Evolutionary conservation across 2,113 vertebrate genomes (phyloP), one percentile per base, ranked within the genome.

Genomic region (Tapirus terrestris): DNA sequence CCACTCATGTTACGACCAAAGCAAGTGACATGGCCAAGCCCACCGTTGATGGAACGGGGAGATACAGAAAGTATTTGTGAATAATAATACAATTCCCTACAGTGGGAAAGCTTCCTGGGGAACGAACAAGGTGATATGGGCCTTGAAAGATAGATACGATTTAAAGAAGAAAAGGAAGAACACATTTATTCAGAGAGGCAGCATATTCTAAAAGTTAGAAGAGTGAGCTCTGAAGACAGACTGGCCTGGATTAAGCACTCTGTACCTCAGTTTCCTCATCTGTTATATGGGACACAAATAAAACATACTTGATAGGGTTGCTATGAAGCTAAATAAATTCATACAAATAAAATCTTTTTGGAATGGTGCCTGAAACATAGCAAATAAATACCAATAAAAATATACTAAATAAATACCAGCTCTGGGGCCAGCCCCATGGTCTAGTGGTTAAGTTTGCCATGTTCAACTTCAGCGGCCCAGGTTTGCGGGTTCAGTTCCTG

Each of bases 311-410:
- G 13, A 56, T 13, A 88, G 21, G 11, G 8, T 83, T 67, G 3
- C 68, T 68, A 33, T 80, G 85, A 97, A 43, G 39, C 21, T 31
- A 75, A 77, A 51, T 61, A 45, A 39, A 91, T 77, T 43, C 23
- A 70, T 3, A 48, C 23, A 65, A 33, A 83, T 25, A 83, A 48
- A 39, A 56, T 18, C 39, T 86, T 48, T 76, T 90, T 25, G 31
- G 45, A 82, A 63, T 29, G 12, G 58, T 91, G 8, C 61, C n/a
- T 89, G 51, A 8, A 91, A 72, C 33, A 45, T 39, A 80, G 12
- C 76, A 80, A 87, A 89, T 68, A 77, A 61, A 73, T 68, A 79
- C 10, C 53, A 72, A 60, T 80, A 79, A 96, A 91, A 81, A 72
- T 43, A 67, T 43, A 27, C 18, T 91, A 85, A 43, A 48, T 48